These are phyloP conservation scores for Drosophila mojavensis DNA, from an alignment of 1,140 invertebrate species.

Conservation along the genomic window DNA sequence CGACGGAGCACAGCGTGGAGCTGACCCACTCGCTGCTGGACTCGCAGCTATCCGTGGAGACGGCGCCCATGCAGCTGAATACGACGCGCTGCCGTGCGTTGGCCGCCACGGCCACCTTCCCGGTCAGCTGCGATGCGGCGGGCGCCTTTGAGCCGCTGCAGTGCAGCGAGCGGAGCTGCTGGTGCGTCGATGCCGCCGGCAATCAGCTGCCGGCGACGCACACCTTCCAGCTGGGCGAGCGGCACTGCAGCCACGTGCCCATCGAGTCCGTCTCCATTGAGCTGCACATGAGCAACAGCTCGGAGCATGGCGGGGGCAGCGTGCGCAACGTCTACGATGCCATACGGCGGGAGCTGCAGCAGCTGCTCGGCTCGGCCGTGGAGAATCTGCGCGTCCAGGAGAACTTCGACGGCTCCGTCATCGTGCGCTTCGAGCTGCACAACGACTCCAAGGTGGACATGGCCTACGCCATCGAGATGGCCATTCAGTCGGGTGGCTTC, in stretches of 20 bases:
- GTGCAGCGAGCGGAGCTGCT: constrained; percentile 89
- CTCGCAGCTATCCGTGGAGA: constrained; percentile 62
- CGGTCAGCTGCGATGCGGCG: constrained; percentile 87
- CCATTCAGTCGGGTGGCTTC: constrained; percentile 64
- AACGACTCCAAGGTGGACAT: constrained; percentile 77
- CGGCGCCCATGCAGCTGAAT: constrained; percentile 61
- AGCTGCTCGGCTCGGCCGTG: constrained; percentile 68
- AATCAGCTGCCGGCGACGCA: constrained; percentile 88
- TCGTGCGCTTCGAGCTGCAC: constrained; percentile 78
- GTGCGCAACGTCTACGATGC: constrained; percentile 76
- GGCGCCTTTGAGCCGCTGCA: constrained; percentile 90
- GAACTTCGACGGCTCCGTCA: constrained; percentile 74
- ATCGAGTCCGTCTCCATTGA: constrained; percentile 80
- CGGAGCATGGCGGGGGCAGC: constrained; percentile 28
- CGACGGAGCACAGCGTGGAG: constrained; percentile 72
- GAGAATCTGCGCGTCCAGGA: constrained; percentile 83
- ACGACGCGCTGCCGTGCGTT: constrained; percentile 88
- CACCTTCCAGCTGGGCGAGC: constrained; percentile 86
- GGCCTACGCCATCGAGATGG: constrained; percentile 80
- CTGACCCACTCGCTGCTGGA: constrained; percentile 81
- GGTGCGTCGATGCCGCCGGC: constrained; percentile 94
- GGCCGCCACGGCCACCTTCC: constrained; percentile 85
- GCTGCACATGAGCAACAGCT: constrained; percentile 72
- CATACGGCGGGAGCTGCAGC: constrained; percentile 66
- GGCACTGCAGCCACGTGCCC: constrained; percentile 62